Base-by-base conservation (phyloP, 2,888 invertebrate species). In the Drosophila hamatofila region DNA sequence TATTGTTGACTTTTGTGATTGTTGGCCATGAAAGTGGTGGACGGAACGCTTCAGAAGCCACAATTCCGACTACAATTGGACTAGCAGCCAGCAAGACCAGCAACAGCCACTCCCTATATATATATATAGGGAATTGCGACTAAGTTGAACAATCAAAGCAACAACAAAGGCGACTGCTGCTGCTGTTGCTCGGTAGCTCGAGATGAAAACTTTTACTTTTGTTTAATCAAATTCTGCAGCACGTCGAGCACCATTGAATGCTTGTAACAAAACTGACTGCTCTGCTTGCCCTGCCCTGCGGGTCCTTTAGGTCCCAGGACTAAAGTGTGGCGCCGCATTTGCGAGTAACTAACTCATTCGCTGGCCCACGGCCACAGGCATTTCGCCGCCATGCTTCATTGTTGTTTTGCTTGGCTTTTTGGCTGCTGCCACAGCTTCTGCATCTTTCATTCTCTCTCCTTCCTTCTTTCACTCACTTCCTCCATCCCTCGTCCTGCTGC, bases 181-280 rank as follows among this genome's bases (percentile, higher is more conserved):
- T 42, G 75, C 48, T 48, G 66, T 61, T 62, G 54, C 52, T 63
- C 69, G 58, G 49, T 61, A 37, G 59, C 66, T 71, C 64, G 75
- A 84, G 83, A 71, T 89, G 62, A 75, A 83, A 88, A 88, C 80
- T 88, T 88, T 90, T 80, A 76, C 85, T 83, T 81, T 88, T 90
- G 83, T 80, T 89, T 89, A 89, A 88, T 89, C 83, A 90, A 90
- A 89, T 88, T 83, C 83, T 83, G 81, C 78, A 72, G 75, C 74
- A 75, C 74, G 88, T 83, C 67, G 80, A 78, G 89, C 79, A 73
- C 70, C 89, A 87, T 89, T 84, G 75, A 84, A 73, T 81, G 73
- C 59, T 73, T 81, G 84, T 83, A 79, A 68, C 87, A 67, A 71
- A 73, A 76, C 74, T 66, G 71, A 67, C 60, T 69, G 64, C 56